Evolutionary conservation across 1,140 invertebrate species (phyloP).

Genomic region (Manduca sexta): DNA sequence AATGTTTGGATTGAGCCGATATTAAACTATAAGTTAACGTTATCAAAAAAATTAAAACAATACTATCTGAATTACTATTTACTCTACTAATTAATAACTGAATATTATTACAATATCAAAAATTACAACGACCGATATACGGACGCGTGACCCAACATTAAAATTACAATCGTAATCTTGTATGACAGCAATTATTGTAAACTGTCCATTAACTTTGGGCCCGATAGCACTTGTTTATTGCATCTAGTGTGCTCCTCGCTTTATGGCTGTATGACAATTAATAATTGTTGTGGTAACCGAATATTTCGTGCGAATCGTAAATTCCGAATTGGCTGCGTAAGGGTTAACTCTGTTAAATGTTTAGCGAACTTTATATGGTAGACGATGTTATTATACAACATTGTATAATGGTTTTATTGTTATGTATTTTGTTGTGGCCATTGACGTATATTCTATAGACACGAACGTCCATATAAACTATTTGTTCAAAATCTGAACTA

Average conservation of each 20-base stretch:
- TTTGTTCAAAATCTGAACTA: too few species aligned
- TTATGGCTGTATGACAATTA: slow-evolving; percentile 31
- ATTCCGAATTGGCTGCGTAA: slow-evolving; percentile 29
- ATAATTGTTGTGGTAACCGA: slow-evolving; percentile 38
- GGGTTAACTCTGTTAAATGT: slow-evolving; percentile 45
- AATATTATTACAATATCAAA: not conserved
- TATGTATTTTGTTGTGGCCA: not conserved
- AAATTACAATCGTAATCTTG: slow-evolving; percentile 15
- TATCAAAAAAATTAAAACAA: too few species aligned
- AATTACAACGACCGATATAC: not conserved
- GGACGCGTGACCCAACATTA: not conserved
- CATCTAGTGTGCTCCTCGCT: slow-evolving; percentile 23
- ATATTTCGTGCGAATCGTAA: slow-evolving; percentile 40
- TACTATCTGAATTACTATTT: too few species aligned
- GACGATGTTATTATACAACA: too few species aligned
- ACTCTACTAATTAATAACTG: too few species aligned
- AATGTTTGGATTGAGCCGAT: too few species aligned
- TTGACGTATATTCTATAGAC: not conserved
- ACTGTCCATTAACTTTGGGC: slow-evolving; percentile 40
- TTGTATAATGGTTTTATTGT: too few species aligned
- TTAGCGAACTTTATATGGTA: slow-evolving; percentile 26
- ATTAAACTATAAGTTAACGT: too few species aligned
- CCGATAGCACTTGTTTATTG: slow-evolving; percentile 29
- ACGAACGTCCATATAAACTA: too few species aligned
- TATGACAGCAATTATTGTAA: slow-evolving; percentile 45